These are phyloP conservation scores for Toxotes lorentzi DNA, from an alignment of 2,797 vertebrate genomes.

Conservation along the genomic window DNA sequence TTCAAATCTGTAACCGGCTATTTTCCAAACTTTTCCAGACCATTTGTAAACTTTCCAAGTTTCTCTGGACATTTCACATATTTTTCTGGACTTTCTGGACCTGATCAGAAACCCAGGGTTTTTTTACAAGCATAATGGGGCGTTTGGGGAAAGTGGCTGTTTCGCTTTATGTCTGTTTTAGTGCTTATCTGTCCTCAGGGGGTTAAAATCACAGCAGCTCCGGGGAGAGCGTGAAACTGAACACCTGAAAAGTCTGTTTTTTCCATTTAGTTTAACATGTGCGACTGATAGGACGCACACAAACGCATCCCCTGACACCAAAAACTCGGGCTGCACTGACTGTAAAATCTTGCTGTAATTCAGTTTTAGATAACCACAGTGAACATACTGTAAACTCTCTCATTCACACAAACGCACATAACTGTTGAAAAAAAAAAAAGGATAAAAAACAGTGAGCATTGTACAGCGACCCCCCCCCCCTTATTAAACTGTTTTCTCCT, in stretches of 20 bases:
- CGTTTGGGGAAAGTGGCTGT: slow-evolving; percentile 10
- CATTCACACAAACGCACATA: slow-evolving; percentile 38
- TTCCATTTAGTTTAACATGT: slow-evolving; percentile 41
- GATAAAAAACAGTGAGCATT: slow-evolving; percentile 63
- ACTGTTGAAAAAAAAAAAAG: slow-evolving; percentile 37
- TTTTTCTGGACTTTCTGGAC: slow-evolving; percentile 20
- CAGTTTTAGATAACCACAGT: slow-evolving; percentile 27
- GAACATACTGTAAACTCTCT: slow-evolving; percentile 39
- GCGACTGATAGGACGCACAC: slow-evolving; percentile 21
- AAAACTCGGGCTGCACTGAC: neutral
- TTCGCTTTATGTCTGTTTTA: slow-evolving; percentile 50
- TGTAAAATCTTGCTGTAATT: slow-evolving; percentile 20
- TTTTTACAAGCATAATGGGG: neutral
- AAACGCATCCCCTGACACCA: slow-evolving; percentile 32
- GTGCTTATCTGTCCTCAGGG: slow-evolving; percentile 35
- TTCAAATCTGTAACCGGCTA: neutral
- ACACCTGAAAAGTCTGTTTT: slow-evolving; percentile 63
- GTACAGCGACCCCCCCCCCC: slow-evolving; percentile 48
- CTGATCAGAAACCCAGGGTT: neutral
- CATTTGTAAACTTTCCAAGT: slow-evolving; percentile 8
- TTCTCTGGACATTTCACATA: slow-evolving; percentile 7
- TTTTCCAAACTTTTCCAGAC: slow-evolving; percentile 12
- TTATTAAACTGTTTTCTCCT: slow-evolving; percentile 77
- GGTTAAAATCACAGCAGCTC: slow-evolving; percentile 45
- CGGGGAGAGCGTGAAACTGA: slow-evolving; percentile 50